Evolutionary conservation across 1,140 invertebrate genomes (phyloP), one percentile per base, ranked within the genome.

Genomic region (Chironomus striatipennis): DNA sequence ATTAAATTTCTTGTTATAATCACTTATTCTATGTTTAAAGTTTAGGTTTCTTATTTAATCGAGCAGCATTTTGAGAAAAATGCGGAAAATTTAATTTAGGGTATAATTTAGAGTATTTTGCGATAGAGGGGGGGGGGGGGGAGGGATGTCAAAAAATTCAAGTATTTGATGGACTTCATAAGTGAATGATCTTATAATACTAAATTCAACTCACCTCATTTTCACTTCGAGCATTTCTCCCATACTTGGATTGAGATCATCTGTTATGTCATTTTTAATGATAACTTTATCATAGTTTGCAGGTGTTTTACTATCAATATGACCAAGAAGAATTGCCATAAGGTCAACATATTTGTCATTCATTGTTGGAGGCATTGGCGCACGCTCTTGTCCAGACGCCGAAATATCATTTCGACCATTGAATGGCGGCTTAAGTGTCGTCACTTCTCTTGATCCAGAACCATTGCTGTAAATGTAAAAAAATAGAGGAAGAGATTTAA

Each of bases 161-260:
- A n/a, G n/a, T n/a, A n/a, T n/a, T n/a, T n/a, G n/a, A n/a, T n/a
- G n/a, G n/a, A n/a, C n/a, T n/a, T n/a, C n/a, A n/a, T n/a, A n/a
- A n/a, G n/a, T n/a, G n/a, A n/a, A n/a, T n/a, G n/a, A n/a, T n/a
- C n/a, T n/a, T n/a, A n/a, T n/a, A n/a, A n/a, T n/a, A n/a, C n/a
- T n/a, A n/a, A n/a, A n/a, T 34, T 34, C 24, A 34, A 34, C 87
- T 85, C 76, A 90, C 89, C 86, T 86, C n/a, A 83, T 80, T 78
- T 85, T 83, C 65, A 89, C 79, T 47, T 87, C 85, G 75, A 88
- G 87, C 79, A 91, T 79, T 74, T 90, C 86, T 0, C 84, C 87
- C 34, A 92, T 84, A 6, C 87, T 88, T 0, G 89, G 90, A 81
- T 91, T 85, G 5, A 85, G 82, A 70, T 86, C 83, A 67, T 86